Evolutionary conservation across 2,113 vertebrate species (phyloP).

Genomic region (Calyptomena viridis): DNA sequence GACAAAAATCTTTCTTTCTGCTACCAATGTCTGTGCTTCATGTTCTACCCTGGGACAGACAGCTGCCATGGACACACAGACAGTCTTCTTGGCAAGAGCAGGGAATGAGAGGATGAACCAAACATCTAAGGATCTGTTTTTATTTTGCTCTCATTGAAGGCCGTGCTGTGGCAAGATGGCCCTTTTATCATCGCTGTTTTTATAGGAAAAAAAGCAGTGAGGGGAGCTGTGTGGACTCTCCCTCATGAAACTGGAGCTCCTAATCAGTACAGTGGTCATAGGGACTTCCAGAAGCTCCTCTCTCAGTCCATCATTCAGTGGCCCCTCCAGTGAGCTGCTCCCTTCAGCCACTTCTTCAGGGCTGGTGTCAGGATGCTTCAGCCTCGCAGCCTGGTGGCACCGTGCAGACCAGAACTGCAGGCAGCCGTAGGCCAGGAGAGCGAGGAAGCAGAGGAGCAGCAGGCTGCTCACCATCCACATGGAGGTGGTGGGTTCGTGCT

Average conservation of each 20-base stretch:
- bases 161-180: neutral
- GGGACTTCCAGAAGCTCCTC: constrained; percentile 72
- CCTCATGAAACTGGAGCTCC: constrained; percentile 8
- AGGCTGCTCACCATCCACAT: constrained; percentile 75
- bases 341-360: constrained; percentile 14
- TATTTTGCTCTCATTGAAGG: constrained; percentile 18
- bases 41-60: neutral
- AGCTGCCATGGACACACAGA: neutral
- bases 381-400: constrained; percentile 40
- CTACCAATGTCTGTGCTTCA: neutral
- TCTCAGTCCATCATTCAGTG: neutral
- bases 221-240: neutral
- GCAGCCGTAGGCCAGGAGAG: constrained; percentile 69
- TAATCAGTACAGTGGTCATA: constrained; percentile 59
- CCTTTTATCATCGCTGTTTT: neutral
- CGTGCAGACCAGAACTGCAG: constrained; percentile 73
- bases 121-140: neutral
- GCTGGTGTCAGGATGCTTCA: neutral
- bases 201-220: neutral
- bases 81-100: neutral
- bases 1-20: neutral
- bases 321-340: constrained; percentile 48
- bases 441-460: constrained; percentile 67
- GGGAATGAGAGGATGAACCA: neutral
- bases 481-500: constrained; percentile 63